A percentile compares a stretch with the other conserved stretches of the same genome.
These are phyloP conservation scores for Drosophila sordidula DNA, from an alignment of 2,888 invertebrate species.

Conservation along the genomic window DNA sequence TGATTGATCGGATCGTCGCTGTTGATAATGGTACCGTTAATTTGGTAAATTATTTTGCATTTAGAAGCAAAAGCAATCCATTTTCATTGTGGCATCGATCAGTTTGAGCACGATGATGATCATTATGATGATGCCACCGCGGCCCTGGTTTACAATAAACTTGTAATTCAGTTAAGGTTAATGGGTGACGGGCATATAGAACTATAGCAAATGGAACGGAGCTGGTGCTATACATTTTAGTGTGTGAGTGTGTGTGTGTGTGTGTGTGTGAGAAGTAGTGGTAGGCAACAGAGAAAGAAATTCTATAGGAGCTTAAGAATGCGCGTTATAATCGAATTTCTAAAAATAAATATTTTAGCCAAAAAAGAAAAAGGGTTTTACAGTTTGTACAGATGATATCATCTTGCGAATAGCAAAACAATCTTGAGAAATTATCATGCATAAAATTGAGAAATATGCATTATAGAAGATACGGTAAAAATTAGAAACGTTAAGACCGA, in stretches of 20 bases:
- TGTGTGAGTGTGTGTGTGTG: not conserved
- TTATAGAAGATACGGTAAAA: not conserved
- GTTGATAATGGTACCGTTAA: conserved; percentile 82
- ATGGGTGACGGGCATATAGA: conserved; percentile 68
- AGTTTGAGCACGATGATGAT: conserved; percentile 19
- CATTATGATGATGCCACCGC: conserved; percentile 26
- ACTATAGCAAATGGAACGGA: conserved; percentile 36
- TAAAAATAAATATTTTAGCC: conserved; percentile 43
- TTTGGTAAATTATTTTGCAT: conserved; percentile 82
- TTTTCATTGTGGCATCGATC: conserved; percentile 61
- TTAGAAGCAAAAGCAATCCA: conserved; percentile 72
- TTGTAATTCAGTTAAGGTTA: conserved; percentile 75
- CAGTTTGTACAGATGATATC: conserved; percentile 25
- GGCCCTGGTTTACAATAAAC: conserved; percentile 54
- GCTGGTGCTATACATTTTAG: not conserved
- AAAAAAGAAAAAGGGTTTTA: conserved; percentile 11
- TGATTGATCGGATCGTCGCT: conserved; percentile 79
- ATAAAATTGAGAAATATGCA: not conserved
- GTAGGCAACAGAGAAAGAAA: conserved; percentile 8
- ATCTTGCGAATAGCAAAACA: not conserved
- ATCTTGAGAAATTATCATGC: not conserved
- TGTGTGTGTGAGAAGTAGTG: not conserved
- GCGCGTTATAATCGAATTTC: conserved; percentile 42
- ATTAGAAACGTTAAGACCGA: no score
- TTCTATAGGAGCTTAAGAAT: conserved; percentile 40